Base-by-base conservation (phyloP, 2,888 invertebrate genomes). In the Eupithecia pulchellata region DNA sequence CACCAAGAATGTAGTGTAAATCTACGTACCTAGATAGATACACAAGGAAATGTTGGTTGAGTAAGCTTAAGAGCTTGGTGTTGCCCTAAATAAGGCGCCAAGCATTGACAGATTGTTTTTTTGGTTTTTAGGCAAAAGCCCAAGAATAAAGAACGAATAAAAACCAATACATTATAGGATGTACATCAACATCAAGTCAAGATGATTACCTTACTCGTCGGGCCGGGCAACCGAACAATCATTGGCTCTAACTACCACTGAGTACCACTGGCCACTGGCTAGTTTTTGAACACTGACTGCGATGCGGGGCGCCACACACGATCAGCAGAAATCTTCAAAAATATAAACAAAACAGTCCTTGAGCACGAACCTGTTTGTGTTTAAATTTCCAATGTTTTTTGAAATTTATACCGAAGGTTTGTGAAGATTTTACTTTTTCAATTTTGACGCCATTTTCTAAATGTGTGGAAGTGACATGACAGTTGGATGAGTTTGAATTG, bases 401-500 rank as follows among this genome's bases (percentile, higher is more conserved):
- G 20, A n/a, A 68, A 62, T 62, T 64, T 68, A 65, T 52, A 52
- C 1, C 25, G 13, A 11, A 52, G 52, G 34, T 62, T 34, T n/a
- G 9, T 14, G 17, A 58, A 20, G 57, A 63, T 63, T 57, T 57
- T 61, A 71, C 71, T 64, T 71, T 68, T 71, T 71, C 3, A 68
- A 68, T 68, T 68, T 71, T 71, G 71, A 71, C 55, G 55, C 60
- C 64, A 32, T 71, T 69, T 42, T 17, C 57, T 27, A 25, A 27
- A 14, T 27, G 2, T 14, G 5, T 27, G 55, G 14, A 8, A 47
- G 27, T n/a, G 14, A 25, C 39, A 42, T n/a, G 42, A 34, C 11
- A n/a, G n/a, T n/a, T n/a, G n/a, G n/a, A n/a, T n/a, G n/a, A n/a
- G n/a, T n/a, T n/a, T n/a, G 39, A 39, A 9, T 13, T 17, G n/a